phyloP scores from a whole-genome alignment of 2,888 invertebrate genomes.

The Coremacera marginata region DNA sequence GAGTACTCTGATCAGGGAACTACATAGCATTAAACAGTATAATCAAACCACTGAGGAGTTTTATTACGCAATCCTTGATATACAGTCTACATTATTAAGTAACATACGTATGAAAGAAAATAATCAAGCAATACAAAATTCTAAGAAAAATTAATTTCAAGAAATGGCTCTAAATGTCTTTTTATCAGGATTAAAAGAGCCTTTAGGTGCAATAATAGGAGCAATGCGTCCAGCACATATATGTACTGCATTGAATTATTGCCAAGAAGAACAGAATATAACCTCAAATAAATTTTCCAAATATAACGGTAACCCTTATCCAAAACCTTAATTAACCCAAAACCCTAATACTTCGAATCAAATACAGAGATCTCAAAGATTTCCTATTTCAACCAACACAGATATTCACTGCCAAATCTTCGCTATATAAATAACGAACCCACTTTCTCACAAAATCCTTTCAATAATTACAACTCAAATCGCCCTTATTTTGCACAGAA shows the following conservation, averaged over 20 bases:
- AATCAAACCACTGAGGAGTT: constrained; percentile 44
- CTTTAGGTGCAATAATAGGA: constrained; percentile 49
- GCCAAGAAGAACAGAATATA: neutral
- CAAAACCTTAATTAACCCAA: neutral
- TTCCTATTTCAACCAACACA: neutral
- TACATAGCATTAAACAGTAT: constrained; percentile 42
- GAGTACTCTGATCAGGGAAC: constrained; percentile 42
- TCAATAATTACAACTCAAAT: neutral
- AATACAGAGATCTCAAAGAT: neutral
- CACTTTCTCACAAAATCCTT: no score
- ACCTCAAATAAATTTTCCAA: neutral
- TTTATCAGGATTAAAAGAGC: constrained; percentile 47
- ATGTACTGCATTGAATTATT: constrained; percentile 39
- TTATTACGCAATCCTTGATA: constrained; percentile 46
- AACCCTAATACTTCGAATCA: neutral
- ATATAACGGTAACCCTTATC: neutral
- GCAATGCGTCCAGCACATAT: constrained; percentile 45
- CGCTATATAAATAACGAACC: no score
- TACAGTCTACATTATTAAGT: constrained; percentile 44
- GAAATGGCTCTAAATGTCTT: constrained; percentile 50
- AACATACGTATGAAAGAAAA: constrained; percentile 46
- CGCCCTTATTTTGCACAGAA: neutral
- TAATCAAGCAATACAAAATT: constrained; percentile 40
- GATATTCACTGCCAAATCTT: no score
- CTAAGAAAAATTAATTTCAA: constrained; percentile 44